Base-by-base conservation (phyloP, 2,888 invertebrate species). In the Drosophila mettleri region DNA sequence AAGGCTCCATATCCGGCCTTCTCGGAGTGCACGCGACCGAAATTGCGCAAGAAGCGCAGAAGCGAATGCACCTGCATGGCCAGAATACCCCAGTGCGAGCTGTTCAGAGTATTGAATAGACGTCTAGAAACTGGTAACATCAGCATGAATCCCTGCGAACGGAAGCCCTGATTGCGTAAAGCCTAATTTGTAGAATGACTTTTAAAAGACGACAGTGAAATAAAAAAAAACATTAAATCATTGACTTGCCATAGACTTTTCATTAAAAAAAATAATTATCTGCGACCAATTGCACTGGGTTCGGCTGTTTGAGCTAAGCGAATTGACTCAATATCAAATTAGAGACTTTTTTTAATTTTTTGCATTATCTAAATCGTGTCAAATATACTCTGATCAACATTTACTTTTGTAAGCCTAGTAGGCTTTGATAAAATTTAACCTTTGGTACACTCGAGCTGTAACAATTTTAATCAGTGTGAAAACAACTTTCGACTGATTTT, bases 1-100 rank as follows among this genome's bases (percentile, higher is more conserved):
- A 78, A 71, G 9, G 31, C 70, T 0, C 85, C 85, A 0, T 88
- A 88, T 41, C 85, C 85, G 0, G 7, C 89, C 0, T 85, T 69
- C 52, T 85, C 85, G 0, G 85, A 85, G 38, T 85, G 85, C 9
- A 0, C 4, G 0, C 66, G 39, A 0, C 22, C 59, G 0, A 57
- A 34, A 24, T 9, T 58, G 2, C 57, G 65, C 0, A 64, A 34
- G 6, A 36, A 18, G 0, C 62, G 38, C 0, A 52, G 33, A 0
- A 31, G 27, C 1, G 85, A 85, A 33, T 85, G 85, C 36, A 12
- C 64, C 0, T 85, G 85, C 52, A 27, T 49, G 2, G 34, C 36
- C 0, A 5, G 29, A 4, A 48, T 69, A 1, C 24, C 77, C 0
- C 3, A 24, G 7, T 84, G 88, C 20, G 43, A 58, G 0, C 7